phyloP scores from a whole-genome alignment of 1,140 invertebrate species.

The Dryas iulia region DNA sequence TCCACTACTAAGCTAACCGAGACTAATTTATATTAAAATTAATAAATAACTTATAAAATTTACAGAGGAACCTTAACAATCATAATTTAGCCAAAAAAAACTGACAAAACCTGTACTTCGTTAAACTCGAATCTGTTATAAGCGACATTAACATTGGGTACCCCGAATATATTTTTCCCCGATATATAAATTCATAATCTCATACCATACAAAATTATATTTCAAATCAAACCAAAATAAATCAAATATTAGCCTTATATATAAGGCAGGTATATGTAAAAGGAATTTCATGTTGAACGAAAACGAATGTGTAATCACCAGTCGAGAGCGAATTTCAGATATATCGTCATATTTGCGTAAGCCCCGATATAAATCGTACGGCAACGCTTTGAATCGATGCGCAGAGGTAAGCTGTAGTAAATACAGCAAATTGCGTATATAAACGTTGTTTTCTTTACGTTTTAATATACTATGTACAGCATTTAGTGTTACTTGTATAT shows the following conservation, averaged over 20 bases:
- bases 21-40: too few relatives aligned
- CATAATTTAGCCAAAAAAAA: too few relatives aligned
- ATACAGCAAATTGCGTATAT: neutral
- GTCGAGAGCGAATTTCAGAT: neutral
- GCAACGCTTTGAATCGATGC: neutral
- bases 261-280: neutral
- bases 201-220: neutral
- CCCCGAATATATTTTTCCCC: too few relatives aligned
- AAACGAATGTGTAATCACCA: neutral
- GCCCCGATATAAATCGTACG: constrained; percentile 3
- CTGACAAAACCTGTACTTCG: too few relatives aligned
- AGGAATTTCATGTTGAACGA: neutral
- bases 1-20: too few relatives aligned
- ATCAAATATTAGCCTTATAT: neutral
- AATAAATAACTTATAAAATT: too few relatives aligned
- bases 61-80: too few relatives aligned
- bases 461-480: neutral
- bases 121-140: too few relatives aligned
- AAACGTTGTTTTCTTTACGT: constrained; percentile 1
- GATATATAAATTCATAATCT: too few relatives aligned
- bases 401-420: neutral
- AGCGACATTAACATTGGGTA: too few relatives aligned
- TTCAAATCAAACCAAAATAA: neutral
- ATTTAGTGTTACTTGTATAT: neutral
- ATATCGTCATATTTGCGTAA: constrained; percentile 3